These are phyloP conservation scores for Anomalospiza imberbis DNA, from an alignment of 2,797 vertebrate species.

Conservation along the genomic window DNA sequence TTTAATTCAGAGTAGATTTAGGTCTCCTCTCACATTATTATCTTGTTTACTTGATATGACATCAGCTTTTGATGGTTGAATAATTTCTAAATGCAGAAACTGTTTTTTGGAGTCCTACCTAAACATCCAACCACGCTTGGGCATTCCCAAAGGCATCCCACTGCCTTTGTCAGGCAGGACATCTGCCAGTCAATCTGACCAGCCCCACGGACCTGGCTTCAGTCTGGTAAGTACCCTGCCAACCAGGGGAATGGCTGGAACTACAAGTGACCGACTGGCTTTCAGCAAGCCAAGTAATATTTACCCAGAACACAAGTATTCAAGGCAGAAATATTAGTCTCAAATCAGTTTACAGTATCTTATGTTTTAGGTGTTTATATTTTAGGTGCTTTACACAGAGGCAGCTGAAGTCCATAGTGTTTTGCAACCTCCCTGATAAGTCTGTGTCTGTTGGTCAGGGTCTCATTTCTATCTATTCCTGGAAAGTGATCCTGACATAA, in stretches of 20 bases:
- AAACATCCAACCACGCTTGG: fast-evolving
- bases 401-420: neutral
- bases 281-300: neutral
- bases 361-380: neutral
- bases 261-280: neutral
- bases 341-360: neutral
- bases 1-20: neutral
- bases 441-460: neutral
- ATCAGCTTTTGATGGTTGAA: neutral
- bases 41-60: neutral
- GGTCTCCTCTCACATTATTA: neutral
- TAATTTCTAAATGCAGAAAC: neutral
- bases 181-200: neutral
- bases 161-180: neutral
- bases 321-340: neutral
- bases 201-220: neutral
- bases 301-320: neutral
- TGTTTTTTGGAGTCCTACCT: neutral
- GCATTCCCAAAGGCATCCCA: neutral
- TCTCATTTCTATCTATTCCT: neutral
- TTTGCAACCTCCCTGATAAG: neutral
- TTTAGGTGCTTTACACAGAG: neutral
- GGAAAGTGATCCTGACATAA: neutral
- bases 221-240: neutral
- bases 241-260: neutral